Evolutionary conservation across 2,888 invertebrate genomes (phyloP).

Genomic region (Platycnemis pennipes): DNA sequence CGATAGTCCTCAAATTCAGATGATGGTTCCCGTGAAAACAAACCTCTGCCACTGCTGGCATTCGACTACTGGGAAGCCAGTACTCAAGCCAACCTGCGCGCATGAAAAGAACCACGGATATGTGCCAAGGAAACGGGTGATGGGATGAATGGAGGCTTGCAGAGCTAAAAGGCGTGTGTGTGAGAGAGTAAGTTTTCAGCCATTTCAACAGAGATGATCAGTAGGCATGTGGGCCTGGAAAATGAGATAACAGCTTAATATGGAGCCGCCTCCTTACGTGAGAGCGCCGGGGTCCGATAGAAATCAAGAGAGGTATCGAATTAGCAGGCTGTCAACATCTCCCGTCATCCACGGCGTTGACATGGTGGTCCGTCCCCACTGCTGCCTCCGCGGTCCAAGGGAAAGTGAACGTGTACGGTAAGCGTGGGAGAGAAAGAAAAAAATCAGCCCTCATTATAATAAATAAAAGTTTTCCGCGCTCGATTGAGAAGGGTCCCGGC

Average conservation of each 20-base stretch:
- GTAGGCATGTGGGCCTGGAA: neutral
- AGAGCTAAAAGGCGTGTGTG: no score
- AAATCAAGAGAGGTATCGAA: neutral
- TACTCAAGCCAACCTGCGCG: no score
- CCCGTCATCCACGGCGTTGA: neutral
- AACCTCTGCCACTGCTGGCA: no score
- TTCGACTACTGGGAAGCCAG: no score
- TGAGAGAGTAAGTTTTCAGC: no score
- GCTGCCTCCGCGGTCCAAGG: neutral
- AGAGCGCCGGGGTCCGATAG: neutral
- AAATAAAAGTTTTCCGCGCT: neutral
- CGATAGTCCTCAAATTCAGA: no score
- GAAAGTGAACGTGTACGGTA: neutral
- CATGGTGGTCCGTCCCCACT: neutral
- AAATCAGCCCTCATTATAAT: neutral
- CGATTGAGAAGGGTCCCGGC: no score
- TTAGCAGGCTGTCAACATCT: conserved; percentile 3
- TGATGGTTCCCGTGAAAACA: no score
- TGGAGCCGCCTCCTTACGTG: neutral
- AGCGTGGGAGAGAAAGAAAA: neutral
- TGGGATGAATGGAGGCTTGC: no score
- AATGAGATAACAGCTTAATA: conserved; percentile 11
- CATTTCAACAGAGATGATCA: neutral
- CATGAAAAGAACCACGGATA: no score
- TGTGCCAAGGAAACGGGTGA: no score